These are phyloP conservation scores for Daboia siamensis DNA, from an alignment of 2,113 vertebrate species.

Conservation along the genomic window DNA sequence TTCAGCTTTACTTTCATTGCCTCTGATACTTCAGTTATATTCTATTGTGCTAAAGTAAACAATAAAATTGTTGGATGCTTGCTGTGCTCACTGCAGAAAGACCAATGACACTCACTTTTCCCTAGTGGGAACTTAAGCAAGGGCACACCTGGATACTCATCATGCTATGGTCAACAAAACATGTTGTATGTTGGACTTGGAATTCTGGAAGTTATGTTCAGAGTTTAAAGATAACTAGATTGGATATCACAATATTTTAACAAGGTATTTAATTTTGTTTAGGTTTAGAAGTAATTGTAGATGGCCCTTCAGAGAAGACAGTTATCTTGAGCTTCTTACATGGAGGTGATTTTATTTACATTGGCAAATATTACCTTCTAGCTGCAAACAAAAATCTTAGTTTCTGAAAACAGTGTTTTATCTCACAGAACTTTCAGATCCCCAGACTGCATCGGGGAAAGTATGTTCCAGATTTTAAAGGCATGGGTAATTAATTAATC, in stretches of 20 bases:
- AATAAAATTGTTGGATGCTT: background rate
- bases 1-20: background rate
- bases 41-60: background rate
- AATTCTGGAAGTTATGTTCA: background rate
- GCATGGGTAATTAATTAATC: background rate
- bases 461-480: background rate
- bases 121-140: background rate
- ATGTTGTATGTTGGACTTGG: background rate
- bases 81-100: background rate
- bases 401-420: background rate
- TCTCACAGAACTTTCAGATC: background rate
- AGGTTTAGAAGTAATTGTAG: background rate
- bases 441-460: background rate
- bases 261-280: background rate
- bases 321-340: background rate
- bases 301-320: background rate
- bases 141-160: background rate
- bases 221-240: background rate
- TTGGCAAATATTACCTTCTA: background rate
- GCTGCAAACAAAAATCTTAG: background rate
- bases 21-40: background rate
- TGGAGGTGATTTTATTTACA: background rate
- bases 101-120: background rate
- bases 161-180: background rate
- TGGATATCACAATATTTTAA: background rate